Evolutionary conservation across 2,113 vertebrate genomes (phyloP), one percentile per base, ranked within the genome.

Genomic region (Bubo blakistoni): DNA sequence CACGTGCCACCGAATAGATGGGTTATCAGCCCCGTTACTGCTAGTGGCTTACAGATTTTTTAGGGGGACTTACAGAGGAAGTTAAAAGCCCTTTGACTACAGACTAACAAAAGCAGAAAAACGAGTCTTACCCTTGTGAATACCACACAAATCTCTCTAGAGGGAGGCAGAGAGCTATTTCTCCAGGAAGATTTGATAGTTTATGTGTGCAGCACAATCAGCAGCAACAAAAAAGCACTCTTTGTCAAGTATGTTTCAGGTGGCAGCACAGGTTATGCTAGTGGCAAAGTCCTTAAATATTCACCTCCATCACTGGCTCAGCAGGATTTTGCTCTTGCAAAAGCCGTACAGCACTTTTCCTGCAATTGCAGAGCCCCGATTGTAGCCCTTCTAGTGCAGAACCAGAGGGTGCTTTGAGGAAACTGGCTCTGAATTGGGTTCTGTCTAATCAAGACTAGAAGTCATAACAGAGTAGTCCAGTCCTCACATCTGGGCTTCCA

Each of bases 101-200:
- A 1, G 0, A 47, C 38, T 19, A 3, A 18, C 46, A 38, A 52
- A 83, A 73, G 58, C 74, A 49, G 25, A 15, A 32, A 36, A 9
- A 13, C 3, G 13, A 36, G 16, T 8, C 88, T 34, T 34, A 2
- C 9, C 0, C 6, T 24, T 6, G 91, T n/a, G 81, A 79, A 15
- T 91, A 3, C 18, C 92, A 1, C 2, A 5, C 20, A 36, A 40
- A 62, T 19, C 67, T 83, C 97, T 97, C 96, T 96, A 97, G 98
- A 97, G 96, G 97, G 98, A 97, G 95, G 96, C 97, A 97, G 96
- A 96, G 96, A 93, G 93, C 97, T 63, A 26, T 46, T 82, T 87
- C 95, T 96, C 46, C 46, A 0, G 69, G 83, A 69, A 17, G 13
- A 29, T 20, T 13, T 1, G 76, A 18, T 7, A 20, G 27, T 3